Percentiles rank a stretch among this genome's conserved stretches.
These are phyloP conservation scores for Monochamus alternatus DNA, from an alignment of 2,888 invertebrate genomes.

Conservation along the genomic window DNA sequence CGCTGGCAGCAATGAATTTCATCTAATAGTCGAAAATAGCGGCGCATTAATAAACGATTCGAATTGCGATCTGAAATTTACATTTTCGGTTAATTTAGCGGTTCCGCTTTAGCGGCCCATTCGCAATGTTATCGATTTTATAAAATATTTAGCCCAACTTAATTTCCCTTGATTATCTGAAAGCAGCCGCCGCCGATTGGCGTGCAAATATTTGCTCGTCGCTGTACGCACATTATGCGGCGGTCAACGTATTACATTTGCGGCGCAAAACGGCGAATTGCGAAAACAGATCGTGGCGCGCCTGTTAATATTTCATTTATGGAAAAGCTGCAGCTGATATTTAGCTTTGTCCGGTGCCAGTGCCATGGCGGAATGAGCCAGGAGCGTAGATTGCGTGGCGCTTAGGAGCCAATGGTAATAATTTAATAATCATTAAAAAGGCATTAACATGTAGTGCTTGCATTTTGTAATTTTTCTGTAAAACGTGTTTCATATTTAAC, in stretches of 20 bases:
- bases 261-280: slow-evolving; percentile 1
- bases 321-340: slow-evolving; percentile 20
- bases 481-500: too few species aligned
- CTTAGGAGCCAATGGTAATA: too few species aligned
- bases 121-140: slow-evolving; percentile 30
- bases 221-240: slow-evolving; percentile 22
- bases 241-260: slow-evolving; percentile 6
- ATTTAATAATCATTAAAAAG: too few species aligned
- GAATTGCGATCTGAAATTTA: slow-evolving; percentile 12
- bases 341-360: slow-evolving; percentile 16
- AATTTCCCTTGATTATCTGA: slow-evolving; percentile 29
- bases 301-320: slow-evolving; percentile 10
- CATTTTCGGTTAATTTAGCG: slow-evolving; percentile 20
- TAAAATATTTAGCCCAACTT: slow-evolving; percentile 31
- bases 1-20: too few species aligned
- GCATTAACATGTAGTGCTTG: too few species aligned
- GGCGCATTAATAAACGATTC: slow-evolving; percentile 15
- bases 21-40: too few species aligned
- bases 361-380: not conserved
- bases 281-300: slow-evolving; percentile 7
- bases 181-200: slow-evolving; percentile 11
- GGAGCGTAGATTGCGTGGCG: too few species aligned
- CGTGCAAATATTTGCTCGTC: slow-evolving; percentile 18
- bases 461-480: too few species aligned
- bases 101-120: slow-evolving; percentile 19